Conservation (phyloP, 2,113 vertebrate species). For the Deroptyus accipitrinus region DNA sequence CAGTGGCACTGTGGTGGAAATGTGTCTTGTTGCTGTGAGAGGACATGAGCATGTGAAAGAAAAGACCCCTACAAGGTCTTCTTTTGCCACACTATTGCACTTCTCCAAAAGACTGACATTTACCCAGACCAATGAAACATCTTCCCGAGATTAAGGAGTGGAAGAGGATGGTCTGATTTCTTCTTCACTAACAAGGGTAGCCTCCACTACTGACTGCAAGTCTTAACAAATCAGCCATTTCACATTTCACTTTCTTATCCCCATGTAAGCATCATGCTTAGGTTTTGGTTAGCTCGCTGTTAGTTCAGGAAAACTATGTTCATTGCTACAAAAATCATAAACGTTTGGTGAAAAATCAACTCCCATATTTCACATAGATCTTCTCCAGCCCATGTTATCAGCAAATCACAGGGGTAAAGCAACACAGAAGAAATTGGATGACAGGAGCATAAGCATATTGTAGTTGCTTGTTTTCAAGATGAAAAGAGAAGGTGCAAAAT, state of each 20-base stretch:
- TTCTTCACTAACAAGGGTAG: neutral
- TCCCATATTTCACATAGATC: neutral
- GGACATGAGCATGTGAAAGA: neutral
- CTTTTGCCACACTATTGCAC: neutral
- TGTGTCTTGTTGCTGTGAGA: neutral
- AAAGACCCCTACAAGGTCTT: neutral
- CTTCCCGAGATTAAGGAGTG: neutral
- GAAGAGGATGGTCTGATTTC: neutral
- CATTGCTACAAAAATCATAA: neutral
- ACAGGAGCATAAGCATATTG: conserved; percentile 3
- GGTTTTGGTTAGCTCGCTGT: neutral
- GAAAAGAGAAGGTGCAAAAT: conserved; percentile 54
- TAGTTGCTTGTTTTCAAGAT: conserved; percentile 40
- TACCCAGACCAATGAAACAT: neutral
- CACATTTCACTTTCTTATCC: neutral
- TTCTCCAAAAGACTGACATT: neutral
- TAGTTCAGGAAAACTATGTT: neutral
- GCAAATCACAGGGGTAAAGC: neutral
- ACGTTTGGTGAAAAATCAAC: neutral
- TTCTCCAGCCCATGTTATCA: neutral
- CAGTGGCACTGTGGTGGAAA: neutral
- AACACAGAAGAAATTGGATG: conserved; percentile 25
- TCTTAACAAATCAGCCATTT: neutral
- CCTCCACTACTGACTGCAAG: fast-evolving
- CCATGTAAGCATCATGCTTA: neutral